phyloP scores from a whole-genome alignment of 2,797 vertebrate species.

The Halcyon chelicuti region DNA sequence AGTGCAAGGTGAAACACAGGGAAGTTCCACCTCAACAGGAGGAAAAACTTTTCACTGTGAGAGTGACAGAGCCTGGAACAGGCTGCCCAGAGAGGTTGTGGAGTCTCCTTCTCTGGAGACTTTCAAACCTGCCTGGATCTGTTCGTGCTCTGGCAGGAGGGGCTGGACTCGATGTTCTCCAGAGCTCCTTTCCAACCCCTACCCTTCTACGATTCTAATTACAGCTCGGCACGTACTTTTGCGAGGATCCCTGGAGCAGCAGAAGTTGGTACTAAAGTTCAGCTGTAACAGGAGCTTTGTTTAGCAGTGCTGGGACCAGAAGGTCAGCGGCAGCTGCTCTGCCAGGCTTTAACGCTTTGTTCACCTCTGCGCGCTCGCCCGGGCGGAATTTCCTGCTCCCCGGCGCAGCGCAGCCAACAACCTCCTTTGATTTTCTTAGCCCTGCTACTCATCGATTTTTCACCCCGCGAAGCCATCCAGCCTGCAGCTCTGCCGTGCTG shows the following conservation, averaged over 20 bases:
- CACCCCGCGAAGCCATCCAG: neutral
- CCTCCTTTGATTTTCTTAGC: neutral
- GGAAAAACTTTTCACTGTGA: too few species aligned
- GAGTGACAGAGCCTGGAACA: too few species aligned
- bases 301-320: constrained; percentile 60
- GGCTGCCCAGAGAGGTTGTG: too few species aligned
- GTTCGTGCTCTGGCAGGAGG: too few species aligned
- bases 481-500: neutral
- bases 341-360: constrained; percentile 69
- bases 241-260: constrained; percentile 70
- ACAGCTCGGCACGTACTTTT: constrained; percentile 21
- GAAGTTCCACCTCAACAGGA: too few species aligned
- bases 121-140: too few species aligned
- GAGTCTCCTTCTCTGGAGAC: too few species aligned
- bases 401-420: neutral
- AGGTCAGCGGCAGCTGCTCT: constrained; percentile 74
- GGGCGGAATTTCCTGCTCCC: neutral
- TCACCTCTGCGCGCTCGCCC: neutral
- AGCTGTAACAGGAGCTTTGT: constrained; percentile 76
- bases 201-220: too few species aligned
- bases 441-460: neutral
- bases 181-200: too few species aligned
- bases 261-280: constrained; percentile 71
- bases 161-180: too few species aligned
- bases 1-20: too few species aligned